Percentiles rank a stretch among this genome's conserved stretches.
Conservation (phyloP, 2,888 invertebrate species). For the Ceraclea dissimilis region DNA sequence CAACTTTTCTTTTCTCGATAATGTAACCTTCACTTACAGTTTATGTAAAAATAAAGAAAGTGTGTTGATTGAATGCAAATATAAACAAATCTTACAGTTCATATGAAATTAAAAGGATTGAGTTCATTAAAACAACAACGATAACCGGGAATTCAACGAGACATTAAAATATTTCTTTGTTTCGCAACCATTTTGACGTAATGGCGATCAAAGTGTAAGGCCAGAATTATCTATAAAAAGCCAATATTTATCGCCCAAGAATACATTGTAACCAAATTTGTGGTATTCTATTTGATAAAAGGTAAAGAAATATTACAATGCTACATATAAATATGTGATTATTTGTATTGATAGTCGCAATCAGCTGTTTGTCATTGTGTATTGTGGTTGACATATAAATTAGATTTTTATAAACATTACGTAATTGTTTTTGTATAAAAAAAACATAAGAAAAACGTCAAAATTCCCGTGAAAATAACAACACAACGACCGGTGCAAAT, state of each 20-base stretch:
- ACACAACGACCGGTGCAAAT: not conserved
- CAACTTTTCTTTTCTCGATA: not conserved
- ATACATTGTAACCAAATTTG: not conserved
- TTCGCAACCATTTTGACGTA: constrained; percentile 21
- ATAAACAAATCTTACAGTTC: not conserved
- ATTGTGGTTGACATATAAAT: constrained; percentile 38
- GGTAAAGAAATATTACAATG: not conserved
- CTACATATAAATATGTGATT: not conserved
- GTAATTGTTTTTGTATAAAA: constrained; percentile 40
- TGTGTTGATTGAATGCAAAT: not conserved
- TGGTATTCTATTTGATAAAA: not conserved
- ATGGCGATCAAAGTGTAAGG: constrained; percentile 10
- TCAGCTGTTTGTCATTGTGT: constrained; percentile 54
- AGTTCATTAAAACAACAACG: too few species aligned
- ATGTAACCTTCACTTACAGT: not conserved
- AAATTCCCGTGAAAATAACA: constrained; percentile 3
- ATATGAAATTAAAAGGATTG: not conserved
- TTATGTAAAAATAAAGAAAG: not conserved
- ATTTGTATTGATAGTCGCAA: constrained; percentile 27
- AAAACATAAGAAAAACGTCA: constrained; percentile 19
- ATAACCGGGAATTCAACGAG: not conserved
- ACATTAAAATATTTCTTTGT: constrained; percentile 12
- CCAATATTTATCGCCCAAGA: not conserved
- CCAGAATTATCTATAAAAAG: not conserved
- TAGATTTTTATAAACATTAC: constrained; percentile 46